Evolutionary conservation across 2,113 vertebrate genomes (phyloP).

Genomic region (Scartelaos histophorus): DNA sequence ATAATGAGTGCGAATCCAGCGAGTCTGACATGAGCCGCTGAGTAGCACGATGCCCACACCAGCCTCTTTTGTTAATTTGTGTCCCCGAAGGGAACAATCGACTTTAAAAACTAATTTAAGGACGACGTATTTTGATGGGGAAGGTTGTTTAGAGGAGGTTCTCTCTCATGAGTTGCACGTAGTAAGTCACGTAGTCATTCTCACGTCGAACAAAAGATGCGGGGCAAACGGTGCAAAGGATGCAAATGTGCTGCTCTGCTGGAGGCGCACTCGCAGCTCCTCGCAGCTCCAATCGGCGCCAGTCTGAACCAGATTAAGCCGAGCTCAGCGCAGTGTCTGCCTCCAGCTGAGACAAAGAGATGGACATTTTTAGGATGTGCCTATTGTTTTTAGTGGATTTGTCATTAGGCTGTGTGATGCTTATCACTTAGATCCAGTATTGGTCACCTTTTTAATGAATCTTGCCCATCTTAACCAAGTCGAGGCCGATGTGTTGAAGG

Average conservation of each 20-base stretch:
- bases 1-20: background rate
- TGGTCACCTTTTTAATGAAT: background rate
- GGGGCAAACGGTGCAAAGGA: constrained; percentile 47
- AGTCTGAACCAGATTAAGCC: background rate
- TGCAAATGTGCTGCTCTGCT: constrained; percentile 66
- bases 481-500: background rate
- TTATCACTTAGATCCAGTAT: background rate
- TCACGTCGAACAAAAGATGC: constrained; percentile 72
- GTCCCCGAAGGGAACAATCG: background rate
- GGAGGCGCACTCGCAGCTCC: constrained; percentile 58
- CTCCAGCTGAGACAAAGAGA: background rate
- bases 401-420: background rate
- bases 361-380: background rate
- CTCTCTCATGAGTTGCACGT: constrained; percentile 44
- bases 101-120: accelerated
- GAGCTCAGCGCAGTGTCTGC: background rate
- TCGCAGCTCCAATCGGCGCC: constrained; percentile 55
- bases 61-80: constrained; percentile 46
- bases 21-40: constrained; percentile 10
- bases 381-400: background rate
- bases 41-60: constrained; percentile 27
- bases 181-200: background rate
- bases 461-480: background rate
- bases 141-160: constrained; percentile 12
- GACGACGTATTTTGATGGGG: background rate